These are phyloP conservation scores for Suncus etruscus DNA, from an alignment of 2,113 vertebrate genomes.

Conservation along the genomic window DNA sequence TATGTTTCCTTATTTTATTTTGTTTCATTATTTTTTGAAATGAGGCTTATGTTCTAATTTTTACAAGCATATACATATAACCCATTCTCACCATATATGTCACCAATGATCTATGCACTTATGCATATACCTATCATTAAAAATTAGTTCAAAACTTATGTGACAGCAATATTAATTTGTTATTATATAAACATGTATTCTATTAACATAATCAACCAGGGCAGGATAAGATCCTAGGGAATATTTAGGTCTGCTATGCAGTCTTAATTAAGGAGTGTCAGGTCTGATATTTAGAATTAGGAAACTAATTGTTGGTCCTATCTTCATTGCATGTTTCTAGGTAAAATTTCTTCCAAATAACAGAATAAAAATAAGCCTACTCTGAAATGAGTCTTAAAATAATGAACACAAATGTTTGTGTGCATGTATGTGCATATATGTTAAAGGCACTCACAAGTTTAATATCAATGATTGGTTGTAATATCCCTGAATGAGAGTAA, in stretches of 20 bases:
- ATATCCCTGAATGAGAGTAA: background rate
- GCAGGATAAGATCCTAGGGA: background rate
- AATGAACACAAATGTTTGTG: background rate
- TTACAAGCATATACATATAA: background rate
- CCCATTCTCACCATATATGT: background rate
- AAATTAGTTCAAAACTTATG: background rate
- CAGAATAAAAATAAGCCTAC: background rate
- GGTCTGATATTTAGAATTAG: background rate
- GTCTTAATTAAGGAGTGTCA: background rate
- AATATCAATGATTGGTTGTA: background rate
- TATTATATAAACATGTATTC: background rate
- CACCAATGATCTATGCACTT: background rate
- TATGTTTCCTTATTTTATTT: background rate
- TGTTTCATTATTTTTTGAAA: slow-evolving; percentile 13
- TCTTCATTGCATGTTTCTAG: background rate
- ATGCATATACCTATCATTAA: background rate
- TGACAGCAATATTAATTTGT: background rate
- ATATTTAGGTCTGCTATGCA: background rate
- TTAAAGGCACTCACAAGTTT: background rate
- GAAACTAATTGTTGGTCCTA: background rate
- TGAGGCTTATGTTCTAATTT: background rate
- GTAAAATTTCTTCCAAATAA: background rate
- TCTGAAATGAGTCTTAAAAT: background rate
- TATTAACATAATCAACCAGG: background rate
- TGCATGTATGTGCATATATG: background rate